Conservation (phyloP, 2,888 invertebrate genomes). For the Bedellia somnulentella region DNA sequence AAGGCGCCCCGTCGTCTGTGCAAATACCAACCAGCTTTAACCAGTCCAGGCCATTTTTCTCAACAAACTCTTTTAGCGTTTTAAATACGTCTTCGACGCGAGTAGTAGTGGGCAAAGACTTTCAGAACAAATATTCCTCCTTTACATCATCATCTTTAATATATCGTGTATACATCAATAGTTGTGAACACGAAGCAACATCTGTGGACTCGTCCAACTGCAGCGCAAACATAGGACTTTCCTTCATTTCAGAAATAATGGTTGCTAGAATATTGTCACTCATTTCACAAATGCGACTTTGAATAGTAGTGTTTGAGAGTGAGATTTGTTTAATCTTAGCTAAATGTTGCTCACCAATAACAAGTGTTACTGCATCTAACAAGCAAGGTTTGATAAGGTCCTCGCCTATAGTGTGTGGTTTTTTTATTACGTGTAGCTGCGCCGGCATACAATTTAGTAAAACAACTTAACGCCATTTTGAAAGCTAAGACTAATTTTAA, state of each 20-base stretch:
- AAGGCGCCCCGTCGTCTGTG: constrained; percentile 13
- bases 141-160: constrained; percentile 12
- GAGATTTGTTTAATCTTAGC: too few relatives aligned
- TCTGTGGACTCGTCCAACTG: constrained; percentile 12
- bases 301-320: constrained; percentile 7
- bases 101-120: constrained; percentile 13
- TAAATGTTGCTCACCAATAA: too few relatives aligned
- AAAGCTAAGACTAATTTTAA: too few relatives aligned
- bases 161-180: constrained; percentile 11
- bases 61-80: constrained; percentile 12
- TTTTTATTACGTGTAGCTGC: too few relatives aligned
- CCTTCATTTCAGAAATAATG: constrained; percentile 12
- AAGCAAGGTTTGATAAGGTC: constrained; percentile 4
- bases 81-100: constrained; percentile 13
- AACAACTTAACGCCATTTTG: too few relatives aligned
- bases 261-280: constrained; percentile 9
- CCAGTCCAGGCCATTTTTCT: constrained; percentile 13
- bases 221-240: constrained; percentile 11
- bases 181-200: constrained; percentile 13
- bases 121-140: constrained; percentile 13
- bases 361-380: too few relatives aligned
- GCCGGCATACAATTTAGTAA: too few relatives aligned
- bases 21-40: constrained; percentile 13
- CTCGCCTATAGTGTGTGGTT: too few relatives aligned
- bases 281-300: constrained; percentile 9